These are phyloP conservation scores for Dolichotis patagonum DNA, from an alignment of 2,113 vertebrate genomes.

Conservation along the genomic window DNA sequence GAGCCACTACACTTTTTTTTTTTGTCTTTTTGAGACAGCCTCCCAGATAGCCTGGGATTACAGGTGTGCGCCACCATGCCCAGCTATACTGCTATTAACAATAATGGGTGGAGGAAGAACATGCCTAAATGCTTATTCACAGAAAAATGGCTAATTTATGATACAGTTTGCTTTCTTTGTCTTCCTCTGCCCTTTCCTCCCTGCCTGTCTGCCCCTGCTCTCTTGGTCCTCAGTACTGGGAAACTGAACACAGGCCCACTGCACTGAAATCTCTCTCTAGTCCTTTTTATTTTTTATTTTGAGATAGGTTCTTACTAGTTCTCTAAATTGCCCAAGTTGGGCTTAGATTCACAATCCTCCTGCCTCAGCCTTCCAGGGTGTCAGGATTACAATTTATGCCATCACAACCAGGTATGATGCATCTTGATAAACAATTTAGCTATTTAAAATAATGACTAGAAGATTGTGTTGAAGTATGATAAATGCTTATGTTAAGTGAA, in stretches of 20 bases:
- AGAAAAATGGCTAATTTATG: slow-evolving; percentile 21
- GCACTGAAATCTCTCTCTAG: not conserved
- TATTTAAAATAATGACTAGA: slow-evolving; percentile 31
- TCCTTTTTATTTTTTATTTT: not conserved
- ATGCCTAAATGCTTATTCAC: not conserved
- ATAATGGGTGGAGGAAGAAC: not conserved
- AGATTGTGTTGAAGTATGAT: slow-evolving; percentile 32
- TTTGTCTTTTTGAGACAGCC: too few species aligned
- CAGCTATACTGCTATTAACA: not conserved
- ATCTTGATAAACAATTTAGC: slow-evolving; percentile 43
- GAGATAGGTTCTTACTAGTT: not conserved
- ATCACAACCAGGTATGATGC: not conserved
- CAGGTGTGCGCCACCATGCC: too few species aligned
- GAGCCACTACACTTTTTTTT: not conserved
- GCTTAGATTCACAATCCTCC: not conserved
- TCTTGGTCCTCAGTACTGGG: not conserved
- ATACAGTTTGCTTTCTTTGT: not conserved
- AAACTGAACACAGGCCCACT: not conserved
- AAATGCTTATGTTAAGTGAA: slow-evolving; percentile 27
- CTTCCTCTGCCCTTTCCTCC: not conserved
- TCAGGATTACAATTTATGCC: not conserved
- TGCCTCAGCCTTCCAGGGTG: not conserved
- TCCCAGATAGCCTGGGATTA: too few species aligned
- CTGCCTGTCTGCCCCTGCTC: not conserved
- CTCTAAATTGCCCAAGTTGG: not conserved